phyloP scores from a whole-genome alignment of 2,113 vertebrate species.

The Puntigrus tetrazona region DNA sequence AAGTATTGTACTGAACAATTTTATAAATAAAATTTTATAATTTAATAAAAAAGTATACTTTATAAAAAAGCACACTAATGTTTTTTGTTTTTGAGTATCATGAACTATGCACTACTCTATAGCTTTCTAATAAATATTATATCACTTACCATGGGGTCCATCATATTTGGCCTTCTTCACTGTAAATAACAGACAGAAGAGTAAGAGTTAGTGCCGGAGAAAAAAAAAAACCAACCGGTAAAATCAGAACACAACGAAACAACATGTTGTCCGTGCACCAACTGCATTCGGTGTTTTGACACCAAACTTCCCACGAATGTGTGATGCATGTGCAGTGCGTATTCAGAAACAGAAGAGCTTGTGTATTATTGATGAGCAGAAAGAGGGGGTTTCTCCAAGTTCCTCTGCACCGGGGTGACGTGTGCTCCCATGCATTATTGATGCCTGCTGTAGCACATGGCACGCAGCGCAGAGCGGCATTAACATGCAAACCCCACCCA shows the following conservation, averaged over 20 bases:
- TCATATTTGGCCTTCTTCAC: slow-evolving; percentile 99
- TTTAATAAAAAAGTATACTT: no score
- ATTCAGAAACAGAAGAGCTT: background rate
- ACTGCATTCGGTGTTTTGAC: background rate
- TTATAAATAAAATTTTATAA: no score
- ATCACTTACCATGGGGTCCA: slow-evolving; percentile 89
- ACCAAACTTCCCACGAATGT: background rate
- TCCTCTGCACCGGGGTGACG: slow-evolving; percentile 61
- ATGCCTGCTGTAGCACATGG: slow-evolving; percentile 54
- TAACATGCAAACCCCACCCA: slow-evolving; percentile 45
- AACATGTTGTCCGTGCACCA: background rate
- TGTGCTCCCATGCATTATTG: slow-evolving; percentile 70
- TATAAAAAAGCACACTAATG: no score
- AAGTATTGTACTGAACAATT: no score
- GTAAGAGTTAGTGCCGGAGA: slow-evolving; percentile 36
- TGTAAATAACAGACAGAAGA: slow-evolving; percentile 76
- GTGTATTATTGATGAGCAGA: background rate
- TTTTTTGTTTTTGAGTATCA: no score
- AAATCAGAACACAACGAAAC: background rate
- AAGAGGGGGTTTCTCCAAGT: background rate
- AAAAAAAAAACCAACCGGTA: background rate
- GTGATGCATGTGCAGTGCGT: background rate
- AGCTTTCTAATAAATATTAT: no score
- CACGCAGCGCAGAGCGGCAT: slow-evolving; percentile 40
- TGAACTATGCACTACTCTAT: no score